Evolutionary conservation across 2,888 invertebrate species (phyloP), one percentile per base, ranked within the genome.

Genomic region (Agapostemon virescens): DNA sequence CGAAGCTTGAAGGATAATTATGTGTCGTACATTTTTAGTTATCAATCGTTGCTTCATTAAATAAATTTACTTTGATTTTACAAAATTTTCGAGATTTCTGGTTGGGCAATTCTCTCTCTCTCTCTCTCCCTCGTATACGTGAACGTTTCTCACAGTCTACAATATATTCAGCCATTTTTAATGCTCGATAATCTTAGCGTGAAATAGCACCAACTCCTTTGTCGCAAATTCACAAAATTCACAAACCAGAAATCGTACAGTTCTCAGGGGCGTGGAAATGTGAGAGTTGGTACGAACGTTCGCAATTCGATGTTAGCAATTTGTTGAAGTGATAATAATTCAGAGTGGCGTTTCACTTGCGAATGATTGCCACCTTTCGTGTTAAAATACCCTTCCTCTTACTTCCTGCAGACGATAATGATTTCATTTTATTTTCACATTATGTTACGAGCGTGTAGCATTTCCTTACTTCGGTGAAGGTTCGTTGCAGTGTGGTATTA

Each of bases 371-470:
- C 66, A 26, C 40, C 38, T 26, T 66, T 66, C 40, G 40, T 40
- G 17, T 66, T 17, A 17, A 15, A 66, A 66, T 26, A 66, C 17
- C 40, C 66, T 66, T 40, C 40, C 9, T 9, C 9, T 64, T 20
- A 5, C 30, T 36, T 42, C 9, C 40, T 45, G 17, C 0, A 2
- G 40, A 67, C 30, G 11, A 30, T 30, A 38, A 40, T 40, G 23
- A 40, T 40, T 66, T 66, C 40, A 40, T 66, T 15, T 66, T 66
- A 40, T 66, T 15, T 66, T 66, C 40, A 40, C 13, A 6, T 26
- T 13, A 23, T 23, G 38, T 15, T 26, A 13, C 55, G 23, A 26
- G 17, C 13, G 52, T n/a, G n/a, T n/a, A n/a, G n/a, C n/a, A n/a
- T n/a, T n/a, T n/a, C n/a, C n/a, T n/a, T n/a, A n/a, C n/a, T n/a